Percentiles rank a stretch among this genome's conserved stretches.
These are phyloP conservation scores for Brachyhypopomus occidentalis DNA, from an alignment of 2,113 vertebrate species.

Conservation along the genomic window DNA sequence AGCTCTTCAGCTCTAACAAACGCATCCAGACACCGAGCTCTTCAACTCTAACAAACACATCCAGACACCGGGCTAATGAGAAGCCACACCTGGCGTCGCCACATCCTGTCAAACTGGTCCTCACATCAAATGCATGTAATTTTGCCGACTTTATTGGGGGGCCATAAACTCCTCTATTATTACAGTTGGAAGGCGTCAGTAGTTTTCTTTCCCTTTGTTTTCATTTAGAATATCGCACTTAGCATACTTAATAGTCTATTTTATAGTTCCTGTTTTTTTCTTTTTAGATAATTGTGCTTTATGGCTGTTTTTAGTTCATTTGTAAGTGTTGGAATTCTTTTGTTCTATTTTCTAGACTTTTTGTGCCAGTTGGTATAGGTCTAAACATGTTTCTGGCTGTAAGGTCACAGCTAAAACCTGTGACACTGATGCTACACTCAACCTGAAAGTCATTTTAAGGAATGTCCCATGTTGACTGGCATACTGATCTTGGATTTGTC, in stretches of 20 bases:
- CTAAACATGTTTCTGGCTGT: neutral
- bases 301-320: too few species aligned
- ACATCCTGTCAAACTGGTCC: conserved; percentile 46
- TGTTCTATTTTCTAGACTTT: too few species aligned
- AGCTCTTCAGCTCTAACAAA: too few species aligned
- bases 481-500: too few species aligned
- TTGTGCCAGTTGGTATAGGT: too few species aligned
- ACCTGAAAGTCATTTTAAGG: neutral
- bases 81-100: neutral
- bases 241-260: neutral
- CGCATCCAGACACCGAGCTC: too few species aligned
- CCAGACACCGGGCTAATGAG: too few species aligned
- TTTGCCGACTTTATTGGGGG: conserved; percentile 23
- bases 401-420: neutral
- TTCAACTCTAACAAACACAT: too few species aligned
- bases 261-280: too few species aligned
- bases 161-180: conserved; percentile 45
- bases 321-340: too few species aligned
- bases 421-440: neutral
- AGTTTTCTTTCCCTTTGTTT: neutral
- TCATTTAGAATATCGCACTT: neutral
- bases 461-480: too few species aligned
- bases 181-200: conserved; percentile 12
- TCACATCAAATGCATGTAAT: neutral
- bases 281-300: too few species aligned